phyloP scores from a whole-genome alignment of 2,888 invertebrate genomes.

The Acleris sparsana region DNA sequence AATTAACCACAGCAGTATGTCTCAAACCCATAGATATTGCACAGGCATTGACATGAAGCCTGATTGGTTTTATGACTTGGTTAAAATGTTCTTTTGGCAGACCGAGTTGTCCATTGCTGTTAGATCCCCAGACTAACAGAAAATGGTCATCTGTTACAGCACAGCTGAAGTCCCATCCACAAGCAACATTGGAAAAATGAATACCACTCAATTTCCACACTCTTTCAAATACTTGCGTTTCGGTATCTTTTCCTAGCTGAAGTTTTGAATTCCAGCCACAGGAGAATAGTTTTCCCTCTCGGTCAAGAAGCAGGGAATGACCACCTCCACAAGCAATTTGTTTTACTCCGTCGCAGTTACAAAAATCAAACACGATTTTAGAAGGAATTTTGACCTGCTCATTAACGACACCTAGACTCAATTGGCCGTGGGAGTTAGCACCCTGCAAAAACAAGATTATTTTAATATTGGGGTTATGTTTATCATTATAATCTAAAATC shows the following conservation, averaged over 20 bases:
- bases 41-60: constrained; percentile 78
- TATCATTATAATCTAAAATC: neutral
- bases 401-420: constrained; percentile 86
- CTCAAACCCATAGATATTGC: constrained; percentile 87
- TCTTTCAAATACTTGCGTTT: constrained; percentile 83
- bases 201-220: constrained; percentile 83
- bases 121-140: constrained; percentile 93
- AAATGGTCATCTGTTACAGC: constrained; percentile 87
- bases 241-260: constrained; percentile 85
- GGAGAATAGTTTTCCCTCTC: constrained; percentile 86
- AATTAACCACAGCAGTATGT: constrained; percentile 86
- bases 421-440: constrained; percentile 92
- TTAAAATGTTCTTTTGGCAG: constrained; percentile 78
- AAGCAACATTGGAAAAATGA: constrained; percentile 85
- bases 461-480: neutral
- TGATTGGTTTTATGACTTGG: constrained; percentile 63
- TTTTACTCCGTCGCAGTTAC: constrained; percentile 78
- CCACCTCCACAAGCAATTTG: constrained; percentile 90
- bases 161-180: constrained; percentile 93
- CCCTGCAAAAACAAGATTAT: constrained; percentile 81
- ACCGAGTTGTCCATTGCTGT: constrained; percentile 90
- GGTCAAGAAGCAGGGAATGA: constrained; percentile 88
- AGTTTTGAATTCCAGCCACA: constrained; percentile 92
- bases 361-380: constrained; percentile 63
- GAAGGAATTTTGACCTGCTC: constrained; percentile 87